A percentile compares a stretch with the other conserved stretches of the same genome.
These are phyloP conservation scores for Tenthredo distinguenda DNA, from an alignment of 2,888 invertebrate species.

Conservation along the genomic window DNA sequence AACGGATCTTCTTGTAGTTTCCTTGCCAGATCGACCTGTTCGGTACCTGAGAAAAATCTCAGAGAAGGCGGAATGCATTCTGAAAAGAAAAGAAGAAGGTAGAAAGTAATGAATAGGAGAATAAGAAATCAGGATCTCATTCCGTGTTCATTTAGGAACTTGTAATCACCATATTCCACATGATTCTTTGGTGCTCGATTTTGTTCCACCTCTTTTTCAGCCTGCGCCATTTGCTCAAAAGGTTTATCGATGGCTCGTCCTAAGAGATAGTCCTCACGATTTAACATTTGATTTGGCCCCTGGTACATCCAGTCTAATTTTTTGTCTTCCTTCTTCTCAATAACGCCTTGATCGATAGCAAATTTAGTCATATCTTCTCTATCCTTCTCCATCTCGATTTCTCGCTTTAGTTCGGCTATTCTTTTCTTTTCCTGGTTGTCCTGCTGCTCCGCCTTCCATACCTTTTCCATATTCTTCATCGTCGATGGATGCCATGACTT, in stretches of 20 bases:
- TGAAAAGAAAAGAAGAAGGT: slow-evolving; percentile 62
- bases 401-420: slow-evolving; percentile 84
- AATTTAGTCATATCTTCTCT: slow-evolving; percentile 84
- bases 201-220: slow-evolving; percentile 79
- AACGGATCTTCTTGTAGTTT: slow-evolving; percentile 97
- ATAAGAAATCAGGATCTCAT: slow-evolving; percentile 5
- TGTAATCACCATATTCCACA: slow-evolving; percentile 81
- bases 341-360: slow-evolving; percentile 80
- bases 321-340: slow-evolving; percentile 79
- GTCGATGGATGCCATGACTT: slow-evolving; percentile 91
- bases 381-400: slow-evolving; percentile 84
- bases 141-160: not conserved
- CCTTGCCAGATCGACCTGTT: slow-evolving; percentile 91
- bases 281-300: slow-evolving; percentile 81
- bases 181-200: slow-evolving; percentile 81
- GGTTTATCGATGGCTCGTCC: slow-evolving; percentile 91
- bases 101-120: slow-evolving; percentile 9
- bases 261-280: slow-evolving; percentile 93
- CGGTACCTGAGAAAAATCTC: slow-evolving; percentile 80
- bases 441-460: slow-evolving; percentile 89
- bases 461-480: slow-evolving; percentile 87
- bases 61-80: slow-evolving; percentile 89
- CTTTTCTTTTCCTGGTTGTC: slow-evolving; percentile 85
- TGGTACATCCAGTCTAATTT: slow-evolving; percentile 95
- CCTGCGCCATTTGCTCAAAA: slow-evolving; percentile 84